phyloP scores from a whole-genome alignment of 2,113 vertebrate genomes.

The Anguilla rostrata region DNA sequence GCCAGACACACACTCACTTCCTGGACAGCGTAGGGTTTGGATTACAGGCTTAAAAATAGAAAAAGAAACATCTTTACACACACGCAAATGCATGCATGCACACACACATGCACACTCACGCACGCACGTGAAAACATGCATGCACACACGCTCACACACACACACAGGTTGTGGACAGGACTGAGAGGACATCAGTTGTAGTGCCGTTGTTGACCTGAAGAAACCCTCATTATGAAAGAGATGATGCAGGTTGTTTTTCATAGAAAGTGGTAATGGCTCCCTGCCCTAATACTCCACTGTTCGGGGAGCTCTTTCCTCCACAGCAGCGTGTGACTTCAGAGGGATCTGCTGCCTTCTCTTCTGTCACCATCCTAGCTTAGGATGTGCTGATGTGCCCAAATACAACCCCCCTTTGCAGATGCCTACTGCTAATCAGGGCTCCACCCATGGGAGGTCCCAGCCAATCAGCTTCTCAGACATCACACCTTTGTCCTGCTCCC shows the following conservation, averaged over 20 bases:
- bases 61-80: not conserved
- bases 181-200: not conserved
- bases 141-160: conserved; percentile 1
- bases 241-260: not conserved
- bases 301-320: not conserved
- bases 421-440: not conserved
- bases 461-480: not conserved
- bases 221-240: not conserved
- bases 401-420: not conserved
- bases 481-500: not conserved
- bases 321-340: not conserved
- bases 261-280: not conserved
- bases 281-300: not conserved
- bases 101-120: not conserved
- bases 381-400: not conserved
- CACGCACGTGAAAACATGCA: not conserved
- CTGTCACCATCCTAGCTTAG: not conserved
- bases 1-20: not conserved
- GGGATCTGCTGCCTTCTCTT: not conserved
- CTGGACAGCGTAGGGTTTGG: not conserved
- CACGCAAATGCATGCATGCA: not conserved
- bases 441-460: not conserved
- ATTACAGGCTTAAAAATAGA: conserved; percentile 2
- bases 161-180: not conserved
- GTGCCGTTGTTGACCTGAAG: conserved; percentile 11